Percentiles rank a stretch among this genome's conserved stretches.
phyloP scores from a whole-genome alignment of 2,888 invertebrate species.

The Alsophila aescularia region DNA sequence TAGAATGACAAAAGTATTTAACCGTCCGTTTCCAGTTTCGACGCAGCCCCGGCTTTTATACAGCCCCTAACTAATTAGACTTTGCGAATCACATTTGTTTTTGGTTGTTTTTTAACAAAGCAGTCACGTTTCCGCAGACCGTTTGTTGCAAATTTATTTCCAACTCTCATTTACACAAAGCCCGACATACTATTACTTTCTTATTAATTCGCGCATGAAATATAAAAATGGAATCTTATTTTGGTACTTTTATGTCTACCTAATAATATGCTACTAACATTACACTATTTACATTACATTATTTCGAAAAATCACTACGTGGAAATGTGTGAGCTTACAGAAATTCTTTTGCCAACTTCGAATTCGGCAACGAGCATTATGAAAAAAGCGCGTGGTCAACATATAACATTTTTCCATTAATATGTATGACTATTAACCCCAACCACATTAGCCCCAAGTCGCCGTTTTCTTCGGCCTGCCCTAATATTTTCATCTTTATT shows the following conservation, averaged over 20 bases:
- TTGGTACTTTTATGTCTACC: neutral
- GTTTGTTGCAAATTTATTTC: constrained; percentile 49
- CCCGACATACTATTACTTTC: constrained; percentile 36
- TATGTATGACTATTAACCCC: constrained; percentile 78
- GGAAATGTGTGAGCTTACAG: neutral
- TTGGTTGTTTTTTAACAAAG: constrained; percentile 54
- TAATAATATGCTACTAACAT: neutral
- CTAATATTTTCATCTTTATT: constrained; percentile 84
- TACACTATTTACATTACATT: neutral
- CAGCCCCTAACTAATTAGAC: constrained; percentile 55
- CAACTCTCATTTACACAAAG: constrained; percentile 42
- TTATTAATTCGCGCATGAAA: constrained; percentile 6
- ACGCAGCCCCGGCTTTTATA: constrained; percentile 32
- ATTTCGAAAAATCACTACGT: neutral
- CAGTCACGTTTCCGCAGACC: constrained; percentile 52
- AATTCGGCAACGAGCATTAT: constrained; percentile 30
- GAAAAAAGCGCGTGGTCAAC: constrained; percentile 44
- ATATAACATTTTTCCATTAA: constrained; percentile 68
- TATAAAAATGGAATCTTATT: neutral
- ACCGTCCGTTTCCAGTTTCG: constrained; percentile 39
- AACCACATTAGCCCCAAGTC: constrained; percentile 68
- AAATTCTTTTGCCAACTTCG: constrained; percentile 7
- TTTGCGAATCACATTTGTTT: constrained; percentile 52
- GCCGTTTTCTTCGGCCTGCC: constrained; percentile 66
- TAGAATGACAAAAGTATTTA: constrained; percentile 45